Evolutionary conservation across 2,113 vertebrate genomes (phyloP).

Genomic region (Atherinomorus stipes): DNA sequence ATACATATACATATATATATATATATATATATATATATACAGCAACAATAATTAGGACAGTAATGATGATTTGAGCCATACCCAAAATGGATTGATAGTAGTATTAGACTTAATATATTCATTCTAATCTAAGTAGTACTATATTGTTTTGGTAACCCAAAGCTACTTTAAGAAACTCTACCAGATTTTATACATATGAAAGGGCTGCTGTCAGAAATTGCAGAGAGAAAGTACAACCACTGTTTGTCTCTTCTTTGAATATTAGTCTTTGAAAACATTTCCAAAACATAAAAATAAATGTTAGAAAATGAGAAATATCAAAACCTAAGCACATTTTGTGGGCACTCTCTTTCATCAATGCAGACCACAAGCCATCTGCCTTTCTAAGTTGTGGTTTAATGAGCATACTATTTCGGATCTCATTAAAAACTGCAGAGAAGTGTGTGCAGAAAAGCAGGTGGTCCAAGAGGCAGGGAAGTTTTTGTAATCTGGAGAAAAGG

Average conservation of each 20-base stretch:
- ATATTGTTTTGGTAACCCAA: too few relatives aligned
- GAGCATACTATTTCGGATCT: neutral
- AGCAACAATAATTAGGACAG: neutral
- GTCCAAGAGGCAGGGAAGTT: constrained; percentile 21
- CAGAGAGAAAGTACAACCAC: neutral
- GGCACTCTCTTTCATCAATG: neutral
- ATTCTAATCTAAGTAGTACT: too few relatives aligned
- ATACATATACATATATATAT: too few relatives aligned
- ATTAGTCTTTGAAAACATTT: neutral
- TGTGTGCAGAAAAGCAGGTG: constrained; percentile 1
- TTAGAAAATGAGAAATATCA: neutral
- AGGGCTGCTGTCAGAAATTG: neutral
- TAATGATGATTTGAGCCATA: neutral
- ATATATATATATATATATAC: too few relatives aligned
- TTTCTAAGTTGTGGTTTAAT: neutral
- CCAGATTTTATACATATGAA: neutral
- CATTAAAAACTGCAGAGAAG: neutral
- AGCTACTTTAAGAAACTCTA: neutral
- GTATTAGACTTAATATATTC: too few relatives aligned
- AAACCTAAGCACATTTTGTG: neutral
- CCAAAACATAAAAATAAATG: neutral
- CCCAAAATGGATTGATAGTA: too few relatives aligned
- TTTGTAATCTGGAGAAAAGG: neutral
- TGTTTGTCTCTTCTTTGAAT: neutral
- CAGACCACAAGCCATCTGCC: neutral